Conservation (phyloP, 2,113 vertebrate species). For the Gnathonemus echidnorhynchus region DNA sequence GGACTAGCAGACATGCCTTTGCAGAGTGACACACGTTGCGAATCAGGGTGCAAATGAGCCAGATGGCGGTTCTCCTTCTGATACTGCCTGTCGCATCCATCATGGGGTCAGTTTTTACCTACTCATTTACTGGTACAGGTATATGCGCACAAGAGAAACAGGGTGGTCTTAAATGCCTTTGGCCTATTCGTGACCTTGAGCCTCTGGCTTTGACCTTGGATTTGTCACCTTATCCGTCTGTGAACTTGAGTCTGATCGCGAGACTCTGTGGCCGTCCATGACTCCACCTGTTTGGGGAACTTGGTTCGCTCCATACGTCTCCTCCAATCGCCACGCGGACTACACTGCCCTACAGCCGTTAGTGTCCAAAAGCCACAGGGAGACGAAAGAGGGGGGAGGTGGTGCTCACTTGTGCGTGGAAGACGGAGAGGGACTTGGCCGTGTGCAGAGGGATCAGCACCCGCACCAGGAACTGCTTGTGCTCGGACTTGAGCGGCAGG, state of each 20-base stretch:
- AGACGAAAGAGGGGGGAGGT: neutral
- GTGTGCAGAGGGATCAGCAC: constrained; percentile 86
- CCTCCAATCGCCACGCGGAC: neutral
- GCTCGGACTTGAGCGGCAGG: constrained; percentile 82
- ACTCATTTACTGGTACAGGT: neutral
- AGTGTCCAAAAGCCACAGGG: neutral
- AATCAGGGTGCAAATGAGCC: neutral
- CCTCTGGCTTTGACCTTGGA: neutral
- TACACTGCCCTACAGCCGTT: neutral
- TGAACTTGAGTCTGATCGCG: neutral
- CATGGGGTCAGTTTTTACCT: neutral
- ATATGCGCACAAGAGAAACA: neutral
- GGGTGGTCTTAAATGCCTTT: neutral
- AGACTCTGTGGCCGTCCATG: neutral
- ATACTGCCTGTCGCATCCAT: neutral
- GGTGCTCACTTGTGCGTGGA: constrained; percentile 79
- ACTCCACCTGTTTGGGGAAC: neutral
- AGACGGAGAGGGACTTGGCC: constrained; percentile 82
- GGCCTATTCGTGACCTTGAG: neutral
- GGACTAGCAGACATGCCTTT: neutral
- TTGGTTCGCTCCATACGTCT: constrained; percentile 2
- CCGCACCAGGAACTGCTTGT: constrained; percentile 86
- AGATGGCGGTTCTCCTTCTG: neutral
- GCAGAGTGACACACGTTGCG: neutral
- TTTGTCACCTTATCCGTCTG: neutral